Evolutionary conservation across 1,140 invertebrate species (phyloP), one percentile per base, ranked within the genome.

Genomic region (Cydia amplana): DNA sequence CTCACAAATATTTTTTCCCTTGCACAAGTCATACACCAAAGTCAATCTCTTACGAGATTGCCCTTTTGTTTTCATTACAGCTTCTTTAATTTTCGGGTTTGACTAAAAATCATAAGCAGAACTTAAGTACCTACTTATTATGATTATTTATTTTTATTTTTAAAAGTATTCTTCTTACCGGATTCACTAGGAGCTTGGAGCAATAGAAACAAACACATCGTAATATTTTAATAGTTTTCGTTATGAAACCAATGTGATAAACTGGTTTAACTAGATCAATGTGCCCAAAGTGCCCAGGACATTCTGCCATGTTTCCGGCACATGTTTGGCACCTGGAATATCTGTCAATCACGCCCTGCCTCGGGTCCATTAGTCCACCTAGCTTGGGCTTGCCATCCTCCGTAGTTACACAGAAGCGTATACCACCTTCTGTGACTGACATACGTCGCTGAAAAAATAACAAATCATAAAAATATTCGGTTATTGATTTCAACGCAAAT

Each of bases 281-380:
- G 89, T 99, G 99, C 16, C 99, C 99, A 94, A 99, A 99, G 93
- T 99, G 99, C 0, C 99, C 99, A 18, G 99, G 98, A 93, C 99
- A 99, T 91, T 99, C 98, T 2, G 97, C 97, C 97, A 99, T 98
- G 83, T 98, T 99, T 23, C 97, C 99, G 67, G 98, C 98, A 93
- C 99, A 99, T 0, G 99, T 99, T 20, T 99, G 98, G 91, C 99
- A 99, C 65, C 98, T 94, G 20, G 97, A 97, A 80, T 95, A 96
- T 80, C 98, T 95, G 86, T 99, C 99, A 28, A 99, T 97, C 12
- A 99, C 98, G 77, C 99, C 99, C 94, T 99, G 99, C 32, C 99
- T 94, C 0, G 99, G 99, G 91, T 99, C 99, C 98, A 99, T 99
- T 55, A 99, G 95, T 25, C 99, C 99, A 4, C 98, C 98, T 70